Evolutionary conservation across 1,140 invertebrate species (phyloP), one percentile per base, ranked within the genome.

Genomic region (Protaetia brevitarsis): DNA sequence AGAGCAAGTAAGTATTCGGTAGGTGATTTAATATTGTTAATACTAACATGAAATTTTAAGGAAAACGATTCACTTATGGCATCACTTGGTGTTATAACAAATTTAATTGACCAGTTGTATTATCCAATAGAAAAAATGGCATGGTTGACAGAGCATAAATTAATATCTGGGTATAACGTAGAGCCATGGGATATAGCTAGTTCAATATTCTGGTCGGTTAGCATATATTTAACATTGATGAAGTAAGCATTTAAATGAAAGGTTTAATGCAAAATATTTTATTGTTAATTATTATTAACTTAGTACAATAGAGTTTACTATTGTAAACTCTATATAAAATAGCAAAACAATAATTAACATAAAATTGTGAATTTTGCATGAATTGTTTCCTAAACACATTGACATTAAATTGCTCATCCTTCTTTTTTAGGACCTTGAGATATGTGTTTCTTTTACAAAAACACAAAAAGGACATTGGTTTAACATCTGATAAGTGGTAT

Each of bases 41-140:
- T 36, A 27, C 7, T n/a, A 51, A 51, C 57, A 34, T 30, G 70
- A 72, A 71, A 21, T 19, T 21, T 62, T 36, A 8, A 89, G 87
- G 89, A 91, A 73, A 80, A 84, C 57, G 88, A 89, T 73, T 79
- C 75, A 71, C 70, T 85, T 56, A 85, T 90, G 70, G 85, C 88
- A 68, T 73, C 82, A 7, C 74, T 90, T 3, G 88, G 88, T 10
- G 79, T 94, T 0, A 71, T 89, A 0, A 86, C 86, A 65, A 93
- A 92, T 80, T 71, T 88, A 23, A 83, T 91, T 7, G 91, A 93
- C 76, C 83, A 91, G 71, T 71, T 90, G 6, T 94, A 89, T 77
- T 88, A 89, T 73, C 90, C 91, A 0, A 79, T 93, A 28, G 93
- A 95, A 74, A 93, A 94, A 77, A 84, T 93, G 0, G 89, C 88